Conservation (phyloP, 2,113 vertebrate species). For the Carlito syrichta region DNA sequence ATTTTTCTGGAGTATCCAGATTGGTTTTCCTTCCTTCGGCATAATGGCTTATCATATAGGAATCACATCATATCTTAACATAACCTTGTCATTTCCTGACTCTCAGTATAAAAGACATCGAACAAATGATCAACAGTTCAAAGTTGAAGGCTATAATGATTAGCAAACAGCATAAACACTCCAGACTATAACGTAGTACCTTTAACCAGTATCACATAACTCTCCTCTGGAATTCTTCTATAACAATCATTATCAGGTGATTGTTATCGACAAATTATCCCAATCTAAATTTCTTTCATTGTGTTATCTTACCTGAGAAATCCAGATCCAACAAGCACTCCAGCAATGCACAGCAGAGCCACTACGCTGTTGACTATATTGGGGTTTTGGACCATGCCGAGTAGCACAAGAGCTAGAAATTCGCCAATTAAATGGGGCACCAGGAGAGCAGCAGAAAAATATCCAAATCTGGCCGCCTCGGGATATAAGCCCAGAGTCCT, state of each 20-base stretch:
- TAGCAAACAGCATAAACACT: neutral
- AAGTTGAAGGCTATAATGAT: neutral
- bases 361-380: slow-evolving; percentile 91
- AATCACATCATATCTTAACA: neutral
- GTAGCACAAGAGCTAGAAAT: slow-evolving; percentile 89
- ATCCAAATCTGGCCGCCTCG: slow-evolving; percentile 88
- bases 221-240: neutral
- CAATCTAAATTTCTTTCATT: neutral
- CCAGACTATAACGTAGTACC: neutral
- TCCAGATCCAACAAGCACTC: slow-evolving; percentile 91
- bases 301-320: slow-evolving; percentile 87
- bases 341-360: slow-evolving; percentile 91
- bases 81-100: neutral
- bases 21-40: neutral
- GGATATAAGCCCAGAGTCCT: slow-evolving; percentile 92
- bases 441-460: slow-evolving; percentile 90
- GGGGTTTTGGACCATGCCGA: slow-evolving; percentile 93
- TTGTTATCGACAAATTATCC: neutral
- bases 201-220: neutral
- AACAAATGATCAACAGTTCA: neutral
- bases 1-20: neutral
- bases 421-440: slow-evolving; percentile 92
- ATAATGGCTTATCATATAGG: neutral
- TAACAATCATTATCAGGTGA: neutral
- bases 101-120: neutral